A percentile compares a stretch with the other conserved stretches of the same genome.
Evolutionary conservation across 64 coral and sea anemone species (phyloP).

Genomic region (Pachyseris speciosa): DNA sequence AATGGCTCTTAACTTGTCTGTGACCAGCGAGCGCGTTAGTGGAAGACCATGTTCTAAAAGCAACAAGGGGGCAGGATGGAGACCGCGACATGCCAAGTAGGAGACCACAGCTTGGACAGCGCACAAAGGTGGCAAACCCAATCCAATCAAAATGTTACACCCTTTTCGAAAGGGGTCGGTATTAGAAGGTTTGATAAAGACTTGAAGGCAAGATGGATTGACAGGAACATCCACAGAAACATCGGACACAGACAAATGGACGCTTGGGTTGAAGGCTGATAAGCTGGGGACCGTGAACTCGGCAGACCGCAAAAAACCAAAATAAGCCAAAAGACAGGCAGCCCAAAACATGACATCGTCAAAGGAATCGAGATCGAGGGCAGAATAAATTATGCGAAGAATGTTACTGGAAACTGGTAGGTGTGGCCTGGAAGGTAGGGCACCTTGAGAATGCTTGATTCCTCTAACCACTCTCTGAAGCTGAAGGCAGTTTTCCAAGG

Average conservation of each 20-base stretch:
- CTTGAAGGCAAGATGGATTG: not conserved
- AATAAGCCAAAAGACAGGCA: not conserved
- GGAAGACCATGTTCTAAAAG: not conserved
- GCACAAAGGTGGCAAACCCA: not conserved
- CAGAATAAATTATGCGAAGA: not conserved
- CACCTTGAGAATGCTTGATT: not conserved
- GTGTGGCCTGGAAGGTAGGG: not conserved
- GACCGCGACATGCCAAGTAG: not conserved
- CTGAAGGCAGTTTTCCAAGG: not conserved
- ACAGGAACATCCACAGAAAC: not conserved
- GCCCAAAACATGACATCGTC: not conserved
- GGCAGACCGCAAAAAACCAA: not conserved
- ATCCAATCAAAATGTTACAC: not conserved
- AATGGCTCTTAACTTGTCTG: not conserved
- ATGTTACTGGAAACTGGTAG: not conserved
- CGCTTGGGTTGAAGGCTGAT: not conserved
- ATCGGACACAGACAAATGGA: not conserved
- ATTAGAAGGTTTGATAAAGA: slow-evolving; percentile 41
- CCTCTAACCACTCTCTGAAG: not conserved
- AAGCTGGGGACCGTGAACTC: not conserved
- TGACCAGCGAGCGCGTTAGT: not conserved
- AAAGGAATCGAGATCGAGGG: not conserved
- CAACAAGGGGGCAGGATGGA: not conserved
- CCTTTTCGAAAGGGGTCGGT: slow-evolving; percentile 47
- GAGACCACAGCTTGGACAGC: not conserved